These are phyloP conservation scores for Teleopsis dalmanni DNA, from an alignment of 1,140 invertebrate species.

Conservation along the genomic window DNA sequence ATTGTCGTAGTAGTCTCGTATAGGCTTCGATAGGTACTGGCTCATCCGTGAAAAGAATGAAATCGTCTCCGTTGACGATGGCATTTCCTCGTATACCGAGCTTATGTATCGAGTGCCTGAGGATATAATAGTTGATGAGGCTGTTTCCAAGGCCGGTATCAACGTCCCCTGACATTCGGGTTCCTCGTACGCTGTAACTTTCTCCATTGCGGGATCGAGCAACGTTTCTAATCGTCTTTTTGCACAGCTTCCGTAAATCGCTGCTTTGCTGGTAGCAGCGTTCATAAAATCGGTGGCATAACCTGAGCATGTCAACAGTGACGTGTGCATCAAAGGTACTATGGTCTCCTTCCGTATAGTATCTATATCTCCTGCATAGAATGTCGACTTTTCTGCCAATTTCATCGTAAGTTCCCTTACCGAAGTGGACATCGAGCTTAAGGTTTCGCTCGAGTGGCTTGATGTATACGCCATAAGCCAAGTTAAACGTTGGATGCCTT, in stretches of 20 bases:
- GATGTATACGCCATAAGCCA: background rate
- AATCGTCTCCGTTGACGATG: background rate
- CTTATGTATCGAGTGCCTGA: background rate
- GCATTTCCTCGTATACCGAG: background rate
- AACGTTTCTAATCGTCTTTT: background rate
- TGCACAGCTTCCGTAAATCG: background rate
- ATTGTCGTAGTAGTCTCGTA: too few relatives aligned
- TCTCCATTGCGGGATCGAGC: too few relatives aligned
- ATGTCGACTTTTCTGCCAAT: background rate
- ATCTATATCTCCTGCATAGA: too few relatives aligned
- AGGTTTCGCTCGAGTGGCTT: background rate
- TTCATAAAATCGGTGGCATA: background rate
- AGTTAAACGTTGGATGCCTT: background rate
- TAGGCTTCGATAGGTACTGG: too few relatives aligned
- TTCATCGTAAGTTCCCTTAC: background rate
- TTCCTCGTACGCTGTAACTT: too few relatives aligned
- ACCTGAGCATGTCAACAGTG: background rate
- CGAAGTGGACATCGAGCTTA: background rate
- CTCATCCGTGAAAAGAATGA: background rate
- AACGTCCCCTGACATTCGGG: background rate
- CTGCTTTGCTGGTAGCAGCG: background rate
- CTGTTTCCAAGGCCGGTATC: background rate
- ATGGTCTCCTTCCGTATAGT: background rate
- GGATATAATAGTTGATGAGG: background rate
- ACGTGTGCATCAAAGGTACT: background rate